phyloP scores from a whole-genome alignment of 2,797 vertebrate species.

The Tadarida brasiliensis region DNA sequence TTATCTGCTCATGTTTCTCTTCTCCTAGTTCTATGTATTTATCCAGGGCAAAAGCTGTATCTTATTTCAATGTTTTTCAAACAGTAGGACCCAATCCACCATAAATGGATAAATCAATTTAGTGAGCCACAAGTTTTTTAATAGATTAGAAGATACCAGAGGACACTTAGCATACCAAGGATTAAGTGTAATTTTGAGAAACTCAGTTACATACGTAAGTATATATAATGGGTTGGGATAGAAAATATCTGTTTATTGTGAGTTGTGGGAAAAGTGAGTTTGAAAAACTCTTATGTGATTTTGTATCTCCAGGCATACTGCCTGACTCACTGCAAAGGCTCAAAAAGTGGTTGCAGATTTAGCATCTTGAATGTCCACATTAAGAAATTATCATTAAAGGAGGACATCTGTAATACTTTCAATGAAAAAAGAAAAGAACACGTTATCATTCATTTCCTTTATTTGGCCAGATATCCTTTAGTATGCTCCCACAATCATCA shows the following conservation, averaged over 20 bases:
- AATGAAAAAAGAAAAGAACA: background rate
- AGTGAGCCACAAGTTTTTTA: background rate
- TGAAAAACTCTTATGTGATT: slow-evolving; percentile 22
- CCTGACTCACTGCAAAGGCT: background rate
- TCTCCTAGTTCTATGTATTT: background rate
- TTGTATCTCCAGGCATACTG: background rate
- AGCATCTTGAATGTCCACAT: background rate
- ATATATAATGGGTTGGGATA: background rate
- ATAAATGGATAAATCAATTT: background rate
- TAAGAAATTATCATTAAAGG: background rate
- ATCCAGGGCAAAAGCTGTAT: background rate
- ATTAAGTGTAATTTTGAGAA: slow-evolving; percentile 43
- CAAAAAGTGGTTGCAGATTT: slow-evolving; percentile 8
- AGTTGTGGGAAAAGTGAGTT: slow-evolving; percentile 18
- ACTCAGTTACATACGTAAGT: background rate
- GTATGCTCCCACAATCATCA: background rate
- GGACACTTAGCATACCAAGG: background rate
- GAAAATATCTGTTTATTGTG: slow-evolving; percentile 17
- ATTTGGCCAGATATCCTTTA: background rate
- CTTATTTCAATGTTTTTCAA: slow-evolving; percentile 52
- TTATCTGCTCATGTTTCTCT: background rate
- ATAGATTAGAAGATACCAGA: slow-evolving; percentile 35
- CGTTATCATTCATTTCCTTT: background rate
- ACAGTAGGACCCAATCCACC: background rate
- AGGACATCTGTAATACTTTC: too few species aligned